Evolutionary conservation across 2,113 vertebrate species (phyloP), one percentile per base, ranked within the genome.

Genomic region (Atlantisia rogersi): DNA sequence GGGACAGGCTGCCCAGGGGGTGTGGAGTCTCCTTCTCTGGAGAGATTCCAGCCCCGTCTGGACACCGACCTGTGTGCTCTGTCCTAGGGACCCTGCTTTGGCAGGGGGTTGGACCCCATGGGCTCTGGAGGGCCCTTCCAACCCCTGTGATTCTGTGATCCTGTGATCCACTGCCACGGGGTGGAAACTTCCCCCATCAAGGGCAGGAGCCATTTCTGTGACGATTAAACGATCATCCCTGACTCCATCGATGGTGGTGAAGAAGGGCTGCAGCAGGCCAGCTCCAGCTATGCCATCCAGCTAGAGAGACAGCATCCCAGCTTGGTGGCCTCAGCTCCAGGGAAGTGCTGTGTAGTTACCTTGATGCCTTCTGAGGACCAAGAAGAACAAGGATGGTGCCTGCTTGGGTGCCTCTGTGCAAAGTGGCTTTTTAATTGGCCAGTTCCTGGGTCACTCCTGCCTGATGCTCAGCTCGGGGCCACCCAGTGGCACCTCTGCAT

Each of bases 131-230:
- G 40, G 5, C 40, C 40, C 40, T 12, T 42, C 40, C 40, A 12
- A 42, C 40, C 40, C 40, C 40, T 42, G 14, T 12, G 14, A 15
- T 15, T 42, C 40, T 42, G 40, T 42, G 40, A 42, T 42, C 14
- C 40, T 42, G 40, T 42, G 40, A 42, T 31, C 62, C 12, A 2
- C 74, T 63, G 58, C 11, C n/a, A 6, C 9, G 2, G 9, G 24
- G 2, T 26, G 24, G 87, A 17, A 4, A 4, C 20, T 5, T 1
- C 4, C 31, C 29, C 40, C 4, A 4, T 12, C 56, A 46, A 42
- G 20, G 80, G 76, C 84, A 63, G 76, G 32, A 86, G n/a, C 32
- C 4, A 3, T 11, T 24, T 40, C 82, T 14, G 10, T 81, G 82
- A n/a, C 75, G 24, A 3, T 1, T 8, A 74, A 60, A 29, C 9